Evolutionary conservation across 1,140 invertebrate species (phyloP).

Genomic region (Halyomorpha halys): DNA sequence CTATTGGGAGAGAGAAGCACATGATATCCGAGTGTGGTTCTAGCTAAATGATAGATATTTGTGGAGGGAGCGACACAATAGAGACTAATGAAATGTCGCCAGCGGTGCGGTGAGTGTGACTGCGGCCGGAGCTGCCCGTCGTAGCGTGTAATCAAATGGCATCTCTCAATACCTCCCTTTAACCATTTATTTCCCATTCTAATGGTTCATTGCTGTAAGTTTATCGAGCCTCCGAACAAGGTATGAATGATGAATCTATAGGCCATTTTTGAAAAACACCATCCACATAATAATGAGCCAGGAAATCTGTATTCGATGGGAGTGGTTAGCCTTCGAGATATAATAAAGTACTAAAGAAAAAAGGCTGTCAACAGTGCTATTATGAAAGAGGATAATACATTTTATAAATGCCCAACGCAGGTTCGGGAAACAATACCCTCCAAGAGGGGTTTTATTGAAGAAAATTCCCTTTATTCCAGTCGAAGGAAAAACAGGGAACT

Average conservation of each 20-base stretch:
- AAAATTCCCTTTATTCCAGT: slow-evolving; percentile 3
- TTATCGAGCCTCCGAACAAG: background rate
- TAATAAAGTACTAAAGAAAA: slow-evolving; percentile 7
- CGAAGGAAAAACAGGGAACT: slow-evolving; percentile 11
- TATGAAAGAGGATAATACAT: slow-evolving; percentile 7
- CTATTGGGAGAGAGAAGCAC: too few species aligned
- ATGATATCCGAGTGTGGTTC: too few species aligned
- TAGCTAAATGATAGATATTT: too few species aligned
- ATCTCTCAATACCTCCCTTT: too few species aligned
- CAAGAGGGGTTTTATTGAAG: background rate
- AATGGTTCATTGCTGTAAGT: too few species aligned
- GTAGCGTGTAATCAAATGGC: too few species aligned
- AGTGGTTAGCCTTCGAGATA: background rate
- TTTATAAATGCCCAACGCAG: slow-evolving; percentile 7
- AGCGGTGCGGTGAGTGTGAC: too few species aligned
- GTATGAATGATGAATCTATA: slow-evolving; percentile 7
- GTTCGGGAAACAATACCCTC: background rate
- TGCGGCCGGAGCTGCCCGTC: too few species aligned
- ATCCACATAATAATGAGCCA: slow-evolving; percentile 4
- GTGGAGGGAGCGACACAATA: too few species aligned
- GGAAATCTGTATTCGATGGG: slow-evolving; percentile 2
- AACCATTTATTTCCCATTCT: too few species aligned
- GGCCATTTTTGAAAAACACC: background rate
- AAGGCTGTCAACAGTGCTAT: slow-evolving; percentile 2
- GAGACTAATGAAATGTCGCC: too few species aligned